Evolutionary conservation across 2,888 invertebrate genomes (phyloP), one percentile per base, ranked within the genome.

Genomic region (Acleris cristana): DNA sequence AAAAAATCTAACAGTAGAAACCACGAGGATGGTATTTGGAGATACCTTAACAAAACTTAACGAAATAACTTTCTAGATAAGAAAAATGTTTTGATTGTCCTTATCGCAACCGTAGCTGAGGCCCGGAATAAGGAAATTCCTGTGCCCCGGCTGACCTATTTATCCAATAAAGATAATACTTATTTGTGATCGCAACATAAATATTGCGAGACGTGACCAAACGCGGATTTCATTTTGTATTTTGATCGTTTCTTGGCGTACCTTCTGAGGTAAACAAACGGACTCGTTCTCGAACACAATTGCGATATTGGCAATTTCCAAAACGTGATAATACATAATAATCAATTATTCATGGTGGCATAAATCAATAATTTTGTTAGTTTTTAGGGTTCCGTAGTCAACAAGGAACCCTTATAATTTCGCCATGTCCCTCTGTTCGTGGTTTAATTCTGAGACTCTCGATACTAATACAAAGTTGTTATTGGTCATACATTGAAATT

Each of bases 241-340:
- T 52, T 60, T 23, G 51, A 52, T 19, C 48, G n/a, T 58, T 58
- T 48, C 26, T 48, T 45, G 23, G 23, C 30, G 26, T 58, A 10
- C 34, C 10, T n/a, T 16, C 8, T 0, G 44, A 44, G 23, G 56
- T 40, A 21, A 56, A 44, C 19, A 44, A 58, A 57, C 45, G 23
- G 14, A 57, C 45, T 16, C 30, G n/a, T 18, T 40, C 3, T 44
- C 48, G 19, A n/a, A 30, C 65, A 60, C 72, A 79, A 81, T 81
- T 76, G 40, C 14, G 40, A 40, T 40, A 40, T 40, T 40, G 40
- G 40, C 14, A 40, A 14, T 40, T 40, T 40, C 14, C 40, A 40
- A 40, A 12, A 40, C 14, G 40, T 40, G 40, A 40, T 40, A 40
- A 14, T 40, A 40, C 40, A 40, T 40, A 10, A 4, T 40, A 26